phyloP scores from a whole-genome alignment of 2,113 vertebrate species.

The Camelus dromedarius region DNA sequence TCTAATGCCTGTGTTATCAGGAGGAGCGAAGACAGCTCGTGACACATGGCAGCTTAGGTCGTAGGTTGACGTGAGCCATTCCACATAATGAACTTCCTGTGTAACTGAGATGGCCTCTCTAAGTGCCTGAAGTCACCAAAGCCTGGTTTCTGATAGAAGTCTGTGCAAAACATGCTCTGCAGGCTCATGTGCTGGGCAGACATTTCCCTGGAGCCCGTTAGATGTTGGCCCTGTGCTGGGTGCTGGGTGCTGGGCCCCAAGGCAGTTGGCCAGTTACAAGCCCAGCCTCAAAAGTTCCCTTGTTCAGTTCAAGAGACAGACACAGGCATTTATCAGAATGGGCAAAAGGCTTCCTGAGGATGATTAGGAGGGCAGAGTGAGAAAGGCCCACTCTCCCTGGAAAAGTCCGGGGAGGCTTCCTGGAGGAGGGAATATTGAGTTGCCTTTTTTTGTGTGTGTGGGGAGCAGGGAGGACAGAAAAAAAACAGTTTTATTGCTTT shows the following conservation, averaged over 20 bases:
- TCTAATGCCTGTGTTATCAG: neutral
- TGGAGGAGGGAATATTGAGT: neutral
- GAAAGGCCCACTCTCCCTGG: neutral
- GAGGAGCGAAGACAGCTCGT: neutral
- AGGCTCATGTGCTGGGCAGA: fast-evolving
- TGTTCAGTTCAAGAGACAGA: neutral
- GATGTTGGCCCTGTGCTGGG: neutral
- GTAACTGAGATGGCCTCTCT: too few species aligned
- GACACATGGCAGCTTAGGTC: neutral
- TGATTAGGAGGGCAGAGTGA: neutral
- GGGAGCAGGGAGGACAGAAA: too few species aligned
- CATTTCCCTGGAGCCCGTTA: neutral
- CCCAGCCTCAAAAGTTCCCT: neutral
- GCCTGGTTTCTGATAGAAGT: neutral
- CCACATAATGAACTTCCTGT: fast-evolving
- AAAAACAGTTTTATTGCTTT: too few species aligned
- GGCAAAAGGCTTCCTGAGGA: too few species aligned
- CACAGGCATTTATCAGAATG: neutral
- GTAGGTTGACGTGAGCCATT: neutral
- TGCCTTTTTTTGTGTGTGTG: neutral
- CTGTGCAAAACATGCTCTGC: fast-evolving
- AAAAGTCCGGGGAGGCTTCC: neutral
- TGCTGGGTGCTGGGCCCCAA: neutral
- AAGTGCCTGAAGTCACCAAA: fast-evolving
- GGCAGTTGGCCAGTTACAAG: neutral